phyloP scores from a whole-genome alignment of 2,797 vertebrate species.

The Halcyon chelicuti region DNA sequence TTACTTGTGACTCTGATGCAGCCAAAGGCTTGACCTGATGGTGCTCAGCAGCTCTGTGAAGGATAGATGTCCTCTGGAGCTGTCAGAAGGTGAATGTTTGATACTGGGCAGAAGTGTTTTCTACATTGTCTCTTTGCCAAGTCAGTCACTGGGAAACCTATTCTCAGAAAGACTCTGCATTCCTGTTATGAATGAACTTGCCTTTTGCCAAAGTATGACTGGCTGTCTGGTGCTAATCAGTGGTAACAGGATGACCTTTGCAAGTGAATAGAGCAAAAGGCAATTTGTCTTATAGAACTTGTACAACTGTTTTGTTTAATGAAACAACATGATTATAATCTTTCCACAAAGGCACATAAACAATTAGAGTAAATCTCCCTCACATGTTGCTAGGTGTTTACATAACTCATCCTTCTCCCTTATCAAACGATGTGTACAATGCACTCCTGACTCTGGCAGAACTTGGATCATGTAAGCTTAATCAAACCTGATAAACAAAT shows the following conservation, averaged over 20 bases:
- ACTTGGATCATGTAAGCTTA: slow-evolving; percentile 29
- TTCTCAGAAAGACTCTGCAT: slow-evolving; percentile 54
- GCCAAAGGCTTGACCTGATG: neutral
- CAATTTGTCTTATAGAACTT: slow-evolving; percentile 73
- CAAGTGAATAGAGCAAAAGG: slow-evolving; percentile 71
- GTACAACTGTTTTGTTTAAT: slow-evolving; percentile 73
- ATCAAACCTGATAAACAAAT: slow-evolving; percentile 67
- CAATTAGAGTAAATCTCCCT: slow-evolving; percentile 75
- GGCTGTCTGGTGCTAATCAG: slow-evolving; percentile 63
- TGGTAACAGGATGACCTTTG: slow-evolving; percentile 73
- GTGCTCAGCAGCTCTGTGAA: neutral
- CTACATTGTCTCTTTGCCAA: slow-evolving; percentile 43
- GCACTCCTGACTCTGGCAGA: slow-evolving; percentile 58
- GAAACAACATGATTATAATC: slow-evolving; percentile 74
- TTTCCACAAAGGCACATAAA: slow-evolving; percentile 72
- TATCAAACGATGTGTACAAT: slow-evolving; percentile 60
- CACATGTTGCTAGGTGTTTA: slow-evolving; percentile 66
- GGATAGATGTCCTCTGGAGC: slow-evolving; percentile 50
- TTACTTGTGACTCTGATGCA: neutral
- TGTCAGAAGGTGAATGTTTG: slow-evolving; percentile 60
- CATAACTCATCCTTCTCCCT: slow-evolving; percentile 69
- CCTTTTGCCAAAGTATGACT: slow-evolving; percentile 45
- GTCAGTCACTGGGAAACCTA: slow-evolving; percentile 70
- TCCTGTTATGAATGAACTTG: slow-evolving; percentile 67
- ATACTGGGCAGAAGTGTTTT: slow-evolving; percentile 36